Evolutionary conservation across 2,797 vertebrate genomes (phyloP), one percentile per base, ranked within the genome.

Genomic region (Limosa lapponica): DNA sequence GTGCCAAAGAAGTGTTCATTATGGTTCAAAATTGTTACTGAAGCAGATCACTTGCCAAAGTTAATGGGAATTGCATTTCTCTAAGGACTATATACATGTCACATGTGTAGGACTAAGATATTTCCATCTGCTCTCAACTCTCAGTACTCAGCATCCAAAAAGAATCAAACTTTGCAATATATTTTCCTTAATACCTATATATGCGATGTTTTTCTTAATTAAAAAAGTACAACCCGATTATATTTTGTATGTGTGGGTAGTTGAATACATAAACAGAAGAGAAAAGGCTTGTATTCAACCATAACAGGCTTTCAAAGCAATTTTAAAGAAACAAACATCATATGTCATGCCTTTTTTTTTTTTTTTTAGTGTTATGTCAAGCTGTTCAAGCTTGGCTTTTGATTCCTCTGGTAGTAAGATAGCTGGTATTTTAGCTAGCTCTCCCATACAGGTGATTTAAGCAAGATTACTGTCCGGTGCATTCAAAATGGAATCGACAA

Each of bases 231-330:
- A 97, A 91, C 86, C 61, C 16, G 10, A 95, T 91, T 87, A 87
- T 96, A 95, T 96, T 97, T 98, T 84, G 57, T 80, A n/a, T 95
- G 80, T 96, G 73, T 97, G 94, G 90, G 94, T 93, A 94, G 95
- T 37, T 71, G 79, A 95, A 97, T 97, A 81, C 70, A 91, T 94
- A 98, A 98, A 97, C 92, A 97, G 90, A 95, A 85, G 30, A 91
- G 46, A 69, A 89, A 96, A 97, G 82, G 43, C 80, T 96, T 95
- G 43, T 90, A 85, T 92, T 94, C 73, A 96, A 87, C 59, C 24
- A 71, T 93, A 97, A 94, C 71, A 97, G 82, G 30, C 41, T 97
- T 97, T 96, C 88, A 87, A 92, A 94, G 90, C n/a, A 96, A 94
- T 95, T 83, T 95, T 44, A 90, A 96, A 96, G 82, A 87, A 96